Evolutionary conservation across 2,888 invertebrate genomes (phyloP).

Genomic region (Ypsolopha sequella): DNA sequence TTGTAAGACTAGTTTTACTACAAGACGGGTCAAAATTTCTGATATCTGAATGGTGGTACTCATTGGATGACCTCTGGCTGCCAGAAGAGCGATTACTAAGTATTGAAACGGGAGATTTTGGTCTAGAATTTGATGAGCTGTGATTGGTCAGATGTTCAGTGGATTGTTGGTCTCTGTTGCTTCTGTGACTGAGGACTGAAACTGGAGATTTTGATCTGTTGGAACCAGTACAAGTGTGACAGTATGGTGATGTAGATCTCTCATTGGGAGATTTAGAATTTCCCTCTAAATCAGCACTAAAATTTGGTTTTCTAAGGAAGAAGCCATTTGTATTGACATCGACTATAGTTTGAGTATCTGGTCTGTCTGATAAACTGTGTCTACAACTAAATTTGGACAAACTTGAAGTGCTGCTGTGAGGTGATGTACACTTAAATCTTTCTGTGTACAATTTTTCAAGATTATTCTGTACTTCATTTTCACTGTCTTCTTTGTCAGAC

Average conservation of each 20-base stretch:
- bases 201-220: not conserved
- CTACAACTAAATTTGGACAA: constrained; percentile 18
- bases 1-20: constrained; percentile 38
- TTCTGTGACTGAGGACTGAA: constrained; percentile 16
- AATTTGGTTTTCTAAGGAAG: constrained; percentile 35
- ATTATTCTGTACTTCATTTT: constrained; percentile 33
- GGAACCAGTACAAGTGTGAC: not conserved
- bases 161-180: not conserved
- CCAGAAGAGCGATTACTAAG: constrained; percentile 32
- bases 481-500: constrained; percentile 18
- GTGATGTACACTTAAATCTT: constrained; percentile 39
- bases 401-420: constrained; percentile 27
- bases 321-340: constrained; percentile 27
- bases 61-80: constrained; percentile 17
- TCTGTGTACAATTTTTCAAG: constrained; percentile 19
- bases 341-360: constrained; percentile 4
- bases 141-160: not conserved
- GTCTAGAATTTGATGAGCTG: constrained; percentile 11
- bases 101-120: constrained; percentile 35
- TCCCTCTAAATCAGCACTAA: constrained; percentile 19
- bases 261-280: constrained; percentile 27
- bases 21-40: constrained; percentile 32
- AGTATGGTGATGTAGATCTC: constrained; percentile 15
- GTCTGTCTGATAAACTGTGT: constrained; percentile 12
- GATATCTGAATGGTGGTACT: constrained; percentile 23